Conservation (phyloP, 2,888 invertebrate genomes). For the Phorcus lineatus region DNA sequence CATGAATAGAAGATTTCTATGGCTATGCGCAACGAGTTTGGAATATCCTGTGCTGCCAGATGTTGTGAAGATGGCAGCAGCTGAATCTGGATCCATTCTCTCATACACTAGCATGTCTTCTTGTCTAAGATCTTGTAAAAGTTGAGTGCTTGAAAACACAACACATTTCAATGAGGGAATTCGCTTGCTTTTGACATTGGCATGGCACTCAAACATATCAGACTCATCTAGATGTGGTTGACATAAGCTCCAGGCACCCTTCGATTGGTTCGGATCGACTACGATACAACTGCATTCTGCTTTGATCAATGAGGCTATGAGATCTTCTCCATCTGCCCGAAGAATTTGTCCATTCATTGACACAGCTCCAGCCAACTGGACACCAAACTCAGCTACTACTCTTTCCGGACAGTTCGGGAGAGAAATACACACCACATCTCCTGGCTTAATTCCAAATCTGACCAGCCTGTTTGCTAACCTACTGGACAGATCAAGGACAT, state of each 20-base stretch:
- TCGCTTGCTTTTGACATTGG: not conserved
- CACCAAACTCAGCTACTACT: not conserved
- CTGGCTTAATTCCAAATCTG: not conserved
- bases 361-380: not conserved
- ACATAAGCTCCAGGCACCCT: not conserved
- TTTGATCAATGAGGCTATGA: not conserved
- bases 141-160: not conserved
- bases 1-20: slow-evolving; percentile 32
- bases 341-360: not conserved
- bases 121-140: not conserved
- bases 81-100: slow-evolving; percentile 7
- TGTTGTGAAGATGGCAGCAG: slow-evolving; percentile 38
- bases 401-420: not conserved
- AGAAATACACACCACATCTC: slow-evolving; percentile 7
- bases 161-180: not conserved
- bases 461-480: not conserved
- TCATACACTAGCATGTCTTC: not conserved
- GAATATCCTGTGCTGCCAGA: slow-evolving; percentile 44
- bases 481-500: not conserved
- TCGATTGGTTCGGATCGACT: not conserved
- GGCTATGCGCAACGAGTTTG: slow-evolving; percentile 38
- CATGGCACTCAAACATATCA: too few relatives aligned
- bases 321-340: not conserved
- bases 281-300: not conserved
- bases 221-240: too few relatives aligned